Evolutionary conservation across 2,113 vertebrate species (phyloP), one percentile per base, ranked within the genome.

Genomic region (Baryphthengus martii): DNA sequence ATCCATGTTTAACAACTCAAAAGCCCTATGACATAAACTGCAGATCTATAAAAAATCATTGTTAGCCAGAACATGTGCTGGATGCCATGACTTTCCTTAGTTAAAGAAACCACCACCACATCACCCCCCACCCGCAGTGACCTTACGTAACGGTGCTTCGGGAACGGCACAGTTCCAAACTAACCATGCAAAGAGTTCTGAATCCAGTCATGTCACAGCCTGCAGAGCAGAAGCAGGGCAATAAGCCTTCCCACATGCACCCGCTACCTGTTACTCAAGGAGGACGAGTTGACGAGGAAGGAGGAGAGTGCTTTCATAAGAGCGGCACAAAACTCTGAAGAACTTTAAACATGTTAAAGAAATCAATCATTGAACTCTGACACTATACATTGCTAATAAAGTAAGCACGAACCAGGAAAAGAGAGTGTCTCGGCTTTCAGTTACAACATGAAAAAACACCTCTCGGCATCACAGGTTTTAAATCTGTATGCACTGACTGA

Each of bases 231-330:
- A 75, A 80, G 82, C 81, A 56, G 68, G 92, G 68, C 79, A 47
- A 24, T 16, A 62, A 74, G 44, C 83, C 89, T 39, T 86, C 88
- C 90, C 90, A 75, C 96, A 90, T 75, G 86, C 92, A 90, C 73
- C 92, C 92, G 1, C 93, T 95, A 96, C 92, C 95, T 95, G 96
- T 89, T 89, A 49, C 55, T 94, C 93, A 96, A 76, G 94, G 91
- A 91, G 85, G 90, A 93, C 21, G 86, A 93, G 73, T 19, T 95
- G 76, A 61, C 26, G 18, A 94, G 93, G 85, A 93, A 74, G 90
- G 56, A 95, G 92, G 47, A 96, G 75, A 85, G 56, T 72, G 52
- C 77, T 95, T 95, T 96, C 88, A 24, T 67, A 76, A 93, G 49
- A 87, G 70, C 78, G 83, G 94, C 85, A 59, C 75, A 94, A 56